Percentiles rank a stretch among this genome's conserved stretches.
Evolutionary conservation across 2,797 vertebrate species (phyloP).

Genomic region (Antrozous pallidus): DNA sequence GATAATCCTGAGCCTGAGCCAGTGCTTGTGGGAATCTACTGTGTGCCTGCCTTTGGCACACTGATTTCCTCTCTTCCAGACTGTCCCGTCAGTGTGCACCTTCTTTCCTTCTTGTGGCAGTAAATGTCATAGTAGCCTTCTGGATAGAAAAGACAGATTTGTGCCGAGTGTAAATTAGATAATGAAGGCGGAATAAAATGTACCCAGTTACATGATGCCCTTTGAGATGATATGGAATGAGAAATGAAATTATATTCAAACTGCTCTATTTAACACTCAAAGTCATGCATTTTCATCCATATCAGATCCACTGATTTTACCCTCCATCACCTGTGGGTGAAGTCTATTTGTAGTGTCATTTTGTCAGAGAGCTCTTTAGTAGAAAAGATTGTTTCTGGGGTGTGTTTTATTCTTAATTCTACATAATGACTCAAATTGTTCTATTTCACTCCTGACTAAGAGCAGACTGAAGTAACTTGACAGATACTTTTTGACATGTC

Average conservation of each 20-base stretch:
- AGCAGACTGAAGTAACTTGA: slow-evolving; percentile 74
- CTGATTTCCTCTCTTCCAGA: neutral
- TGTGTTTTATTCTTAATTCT: slow-evolving; percentile 60
- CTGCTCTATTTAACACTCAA: neutral
- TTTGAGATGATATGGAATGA: neutral
- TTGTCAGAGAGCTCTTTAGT: slow-evolving; percentile 61
- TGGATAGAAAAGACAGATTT: neutral
- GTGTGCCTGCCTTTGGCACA: too few species aligned
- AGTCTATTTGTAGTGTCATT: neutral
- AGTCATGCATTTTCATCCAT: neutral
- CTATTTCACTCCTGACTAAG: slow-evolving; percentile 71
- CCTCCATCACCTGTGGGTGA: neutral
- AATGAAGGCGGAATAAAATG: neutral
- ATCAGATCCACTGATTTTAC: neutral
- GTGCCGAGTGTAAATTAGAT: neutral
- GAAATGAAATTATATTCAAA: neutral
- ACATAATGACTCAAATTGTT: slow-evolving; percentile 56
- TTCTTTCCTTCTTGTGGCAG: neutral
- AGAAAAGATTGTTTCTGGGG: slow-evolving; percentile 44
- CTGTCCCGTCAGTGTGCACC: neutral
- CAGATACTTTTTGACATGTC: slow-evolving; percentile 71
- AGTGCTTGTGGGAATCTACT: too few species aligned
- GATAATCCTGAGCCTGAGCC: neutral
- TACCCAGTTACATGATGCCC: neutral
- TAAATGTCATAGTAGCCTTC: neutral